These are phyloP conservation scores for Tragelaphus scriptus DNA, from an alignment of 2,113 vertebrate genomes.

Conservation along the genomic window DNA sequence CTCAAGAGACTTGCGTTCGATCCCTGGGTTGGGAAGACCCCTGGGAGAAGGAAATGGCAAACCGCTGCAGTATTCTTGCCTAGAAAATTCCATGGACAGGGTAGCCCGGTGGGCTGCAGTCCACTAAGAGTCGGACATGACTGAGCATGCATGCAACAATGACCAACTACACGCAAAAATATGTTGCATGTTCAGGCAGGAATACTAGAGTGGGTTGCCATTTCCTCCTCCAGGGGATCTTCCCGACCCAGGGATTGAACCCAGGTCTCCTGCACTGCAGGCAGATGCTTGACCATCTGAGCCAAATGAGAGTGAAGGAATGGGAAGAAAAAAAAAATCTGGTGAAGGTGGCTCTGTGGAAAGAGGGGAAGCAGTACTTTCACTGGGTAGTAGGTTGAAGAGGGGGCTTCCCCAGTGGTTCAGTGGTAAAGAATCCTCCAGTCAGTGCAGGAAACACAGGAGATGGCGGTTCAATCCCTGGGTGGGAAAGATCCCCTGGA, in stretches of 20 bases:
- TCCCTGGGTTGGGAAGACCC: background rate
- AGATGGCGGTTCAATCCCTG: background rate
- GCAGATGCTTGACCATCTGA: background rate
- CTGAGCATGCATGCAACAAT: background rate
- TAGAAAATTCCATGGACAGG: background rate
- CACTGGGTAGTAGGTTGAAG: background rate
- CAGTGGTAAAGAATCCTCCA: background rate
- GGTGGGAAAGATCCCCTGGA: background rate
- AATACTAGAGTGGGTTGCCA: background rate
- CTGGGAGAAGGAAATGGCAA: background rate
- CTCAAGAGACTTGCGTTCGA: background rate
- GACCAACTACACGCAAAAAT: background rate
- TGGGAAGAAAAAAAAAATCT: background rate
- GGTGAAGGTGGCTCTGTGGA: background rate
- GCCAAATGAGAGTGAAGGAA: background rate
- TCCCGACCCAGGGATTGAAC: background rate
- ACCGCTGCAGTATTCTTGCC: background rate
- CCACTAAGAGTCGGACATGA: background rate
- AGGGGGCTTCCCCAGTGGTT: background rate
- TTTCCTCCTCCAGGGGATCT: background rate
- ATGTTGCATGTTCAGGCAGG: background rate
- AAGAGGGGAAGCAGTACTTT: background rate
- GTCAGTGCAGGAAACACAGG: background rate
- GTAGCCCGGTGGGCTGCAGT: background rate
- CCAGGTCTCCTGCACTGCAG: accelerated